Conservation (phyloP, 2,797 vertebrate genomes). For the Syndactyla subalaris region DNA sequence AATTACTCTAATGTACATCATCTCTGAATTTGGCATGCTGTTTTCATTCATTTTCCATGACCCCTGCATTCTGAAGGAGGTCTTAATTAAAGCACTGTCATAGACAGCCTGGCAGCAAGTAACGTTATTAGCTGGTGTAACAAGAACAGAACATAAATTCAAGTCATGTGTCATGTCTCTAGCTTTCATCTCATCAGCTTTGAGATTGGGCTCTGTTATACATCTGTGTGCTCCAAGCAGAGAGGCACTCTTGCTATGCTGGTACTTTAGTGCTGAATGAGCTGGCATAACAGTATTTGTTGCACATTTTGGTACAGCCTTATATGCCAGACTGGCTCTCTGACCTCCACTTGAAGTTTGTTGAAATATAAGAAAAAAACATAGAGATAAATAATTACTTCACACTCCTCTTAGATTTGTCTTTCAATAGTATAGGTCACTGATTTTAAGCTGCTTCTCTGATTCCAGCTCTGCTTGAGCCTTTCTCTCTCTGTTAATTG, state of each 20-base stretch:
- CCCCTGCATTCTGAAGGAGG: slow-evolving; percentile 53
- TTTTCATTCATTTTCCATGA: slow-evolving; percentile 61
- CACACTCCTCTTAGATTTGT: not conserved
- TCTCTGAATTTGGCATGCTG: slow-evolving; percentile 43
- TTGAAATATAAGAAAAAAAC: not conserved
- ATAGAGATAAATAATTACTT: not conserved
- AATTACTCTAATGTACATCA: slow-evolving; percentile 57
- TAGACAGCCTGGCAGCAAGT: slow-evolving; percentile 14
- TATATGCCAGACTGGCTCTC: not conserved
- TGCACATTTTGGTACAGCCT: not conserved
- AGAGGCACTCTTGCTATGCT: not conserved
- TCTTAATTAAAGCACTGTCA: slow-evolving; percentile 31
- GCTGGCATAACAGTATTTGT: not conserved
- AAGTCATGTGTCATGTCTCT: not conserved
- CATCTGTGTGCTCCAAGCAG: not conserved
- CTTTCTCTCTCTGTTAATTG: not conserved
- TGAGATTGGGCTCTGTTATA: not conserved
- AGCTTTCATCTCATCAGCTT: slow-evolving; percentile 5
- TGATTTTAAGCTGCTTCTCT: not conserved
- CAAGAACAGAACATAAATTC: slow-evolving; percentile 28
- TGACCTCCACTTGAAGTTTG: not conserved
- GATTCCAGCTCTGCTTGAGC: not conserved
- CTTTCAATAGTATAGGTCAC: not conserved
- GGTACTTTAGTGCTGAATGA: not conserved
- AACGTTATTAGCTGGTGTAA: not conserved